Base-by-base conservation (phyloP, 2,888 invertebrate genomes). In the Netelia melanura region DNA sequence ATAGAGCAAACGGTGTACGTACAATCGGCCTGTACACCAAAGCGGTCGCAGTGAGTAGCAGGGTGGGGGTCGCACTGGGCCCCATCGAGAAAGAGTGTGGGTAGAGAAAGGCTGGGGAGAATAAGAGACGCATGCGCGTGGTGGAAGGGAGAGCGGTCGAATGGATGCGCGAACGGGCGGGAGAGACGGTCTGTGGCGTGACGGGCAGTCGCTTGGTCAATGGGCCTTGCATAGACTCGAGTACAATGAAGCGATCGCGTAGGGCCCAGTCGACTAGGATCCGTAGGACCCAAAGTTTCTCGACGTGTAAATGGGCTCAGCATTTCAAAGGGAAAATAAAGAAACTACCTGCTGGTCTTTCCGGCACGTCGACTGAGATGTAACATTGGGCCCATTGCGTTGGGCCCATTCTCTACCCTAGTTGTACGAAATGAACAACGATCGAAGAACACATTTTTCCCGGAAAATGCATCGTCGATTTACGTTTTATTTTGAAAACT, bases 181-280 rank as follows among this genome's bases (percentile, higher is more conserved):
- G 79, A 82, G 83, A 85, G 81, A 88, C 84, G 86, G 84, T 21
- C 81, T 52, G 81, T 89, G 89, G 90, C 91, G 90, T 91, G 91
- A 91, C 90, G 89, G 90, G 89, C 90, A 91, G 91, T 91, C 89
- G 87, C 84, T 89, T 86, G 87, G 88, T 90, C 89, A 90, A 90
- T 90, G 91, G 89, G 48, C 80, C 78, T 79, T 74, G 79, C 84
- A 81, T 67, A 68, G 71, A 82, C 65, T 78, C 82, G 52, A 64
- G 44, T 44, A 85, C 81, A 78, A 85, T 79, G 62, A 44, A 61
- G 25, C 72, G 72, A 71, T 68, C 52, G 54, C 58, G 21, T 62
- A 43, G 11, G 79, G 74, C 54, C 62, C 44, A 30, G 58, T 85
- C 83, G 75, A 76, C 64, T 70, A 44, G 17, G 67, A 54, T 38